Conservation (phyloP, 2,113 vertebrate species). For the Saguinus imperator region DNA sequence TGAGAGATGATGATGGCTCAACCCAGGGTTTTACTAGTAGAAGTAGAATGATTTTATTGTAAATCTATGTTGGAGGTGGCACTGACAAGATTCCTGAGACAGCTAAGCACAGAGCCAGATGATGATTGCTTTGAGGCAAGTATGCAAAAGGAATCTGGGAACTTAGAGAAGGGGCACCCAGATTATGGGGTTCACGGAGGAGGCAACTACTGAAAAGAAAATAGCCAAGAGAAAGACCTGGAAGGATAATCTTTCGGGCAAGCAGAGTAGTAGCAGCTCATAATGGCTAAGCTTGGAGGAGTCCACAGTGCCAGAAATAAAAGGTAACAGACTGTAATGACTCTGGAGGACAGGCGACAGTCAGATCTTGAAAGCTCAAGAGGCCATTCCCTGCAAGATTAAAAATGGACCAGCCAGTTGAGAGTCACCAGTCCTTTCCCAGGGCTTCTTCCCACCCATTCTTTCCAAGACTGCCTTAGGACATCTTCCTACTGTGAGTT, state of each 20-base stretch:
- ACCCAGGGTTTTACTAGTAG: background rate
- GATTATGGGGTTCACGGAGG: background rate
- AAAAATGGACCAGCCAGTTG: background rate
- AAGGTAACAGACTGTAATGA: background rate
- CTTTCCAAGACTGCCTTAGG: background rate
- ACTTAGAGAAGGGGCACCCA: background rate
- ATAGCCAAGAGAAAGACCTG: background rate
- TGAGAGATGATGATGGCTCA: background rate
- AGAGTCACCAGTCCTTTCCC: background rate
- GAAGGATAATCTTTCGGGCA: background rate
- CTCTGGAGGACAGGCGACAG: background rate
- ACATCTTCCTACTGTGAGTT: background rate
- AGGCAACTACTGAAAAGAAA: background rate
- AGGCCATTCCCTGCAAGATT: background rate
- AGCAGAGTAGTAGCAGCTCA: background rate
- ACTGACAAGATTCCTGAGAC: background rate
- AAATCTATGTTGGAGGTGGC: background rate
- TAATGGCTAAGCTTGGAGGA: background rate
- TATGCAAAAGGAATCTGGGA: background rate
- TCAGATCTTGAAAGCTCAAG: background rate
- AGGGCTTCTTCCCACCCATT: background rate
- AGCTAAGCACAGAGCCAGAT: background rate
- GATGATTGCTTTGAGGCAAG: background rate
- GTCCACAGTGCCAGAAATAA: background rate
- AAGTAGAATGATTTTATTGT: background rate